phyloP scores from a whole-genome alignment of 30 jellyfish, hydroid and myxozoan species.

The Hydractinia echinata region DNA sequence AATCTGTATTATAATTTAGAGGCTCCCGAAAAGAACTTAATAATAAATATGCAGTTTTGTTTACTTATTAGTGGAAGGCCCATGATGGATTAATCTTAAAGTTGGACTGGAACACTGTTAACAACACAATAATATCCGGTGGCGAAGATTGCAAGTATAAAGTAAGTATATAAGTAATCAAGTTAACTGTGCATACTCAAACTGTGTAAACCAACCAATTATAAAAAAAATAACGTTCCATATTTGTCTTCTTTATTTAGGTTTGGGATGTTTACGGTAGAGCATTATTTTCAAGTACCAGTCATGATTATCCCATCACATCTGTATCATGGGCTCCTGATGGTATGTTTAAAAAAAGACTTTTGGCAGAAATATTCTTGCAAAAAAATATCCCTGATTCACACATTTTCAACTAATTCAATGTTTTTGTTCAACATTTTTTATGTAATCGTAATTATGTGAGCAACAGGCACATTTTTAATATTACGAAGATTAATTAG shows the following conservation, averaged over 20 bases:
- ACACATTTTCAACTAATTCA: no score
- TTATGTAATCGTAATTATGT: no score
- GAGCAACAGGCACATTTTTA: no score
- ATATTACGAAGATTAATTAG: no score
- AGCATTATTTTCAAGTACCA: slow-evolving; percentile 56
- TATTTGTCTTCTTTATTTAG: slow-evolving; percentile 32
- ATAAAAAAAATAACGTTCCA: neutral
- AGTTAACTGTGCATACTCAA: neutral
- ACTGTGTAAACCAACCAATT: neutral
- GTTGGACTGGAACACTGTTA: slow-evolving; percentile 87
- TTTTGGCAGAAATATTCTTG: no score
- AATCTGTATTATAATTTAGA: no score
- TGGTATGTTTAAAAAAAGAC: slow-evolving; percentile 62
- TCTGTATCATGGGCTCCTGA: slow-evolving; percentile 90
- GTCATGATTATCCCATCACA: slow-evolving; percentile 91
- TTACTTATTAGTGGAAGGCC: slow-evolving; percentile 82
- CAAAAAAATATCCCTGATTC: no score
- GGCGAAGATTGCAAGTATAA: slow-evolving; percentile 94
- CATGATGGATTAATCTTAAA: slow-evolving; percentile 88
- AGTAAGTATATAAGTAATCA: slow-evolving; percentile 19
- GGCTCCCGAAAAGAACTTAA: no score
- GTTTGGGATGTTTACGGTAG: slow-evolving; percentile 96
- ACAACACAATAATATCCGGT: slow-evolving; percentile 76
- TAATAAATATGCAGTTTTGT: neutral
- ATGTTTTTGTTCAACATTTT: no score